Evolutionary conservation across 2,113 vertebrate species (phyloP), one percentile per base, ranked within the genome.

Genomic region (Pycnonotus jocosus): DNA sequence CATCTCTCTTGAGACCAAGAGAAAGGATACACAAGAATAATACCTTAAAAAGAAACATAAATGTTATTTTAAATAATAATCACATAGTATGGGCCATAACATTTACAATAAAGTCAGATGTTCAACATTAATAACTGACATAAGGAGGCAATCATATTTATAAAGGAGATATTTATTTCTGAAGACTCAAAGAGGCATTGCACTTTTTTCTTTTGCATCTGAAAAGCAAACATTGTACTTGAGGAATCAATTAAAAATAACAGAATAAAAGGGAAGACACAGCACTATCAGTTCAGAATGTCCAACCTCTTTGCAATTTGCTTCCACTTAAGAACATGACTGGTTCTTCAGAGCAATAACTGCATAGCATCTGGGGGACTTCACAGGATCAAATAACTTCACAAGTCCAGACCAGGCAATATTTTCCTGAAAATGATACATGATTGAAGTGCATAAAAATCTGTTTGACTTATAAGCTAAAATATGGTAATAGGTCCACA

Each of bases 381-480:
- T 98, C 97, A 99, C 98, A 2, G 99, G 98, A 97, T 99, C 98
- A 94, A 99, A 99, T 83, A 99, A 98, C 93, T 99, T 99, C 97
- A 99, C 99, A 96, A 99, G 97, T 5, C 98, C 97, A 68, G 98
- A 98, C 98, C 98, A 98, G 3, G 96, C 96, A 81, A 98, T 88
- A 70, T 98, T 97, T 85, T 98, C 98, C 99, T 99, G 96, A 96
- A 98, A 97, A 95, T 77, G 66, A 97, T 61, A 93, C 28, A 89
- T 65, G 70, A 95, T 93, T 95, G 81, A 95, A 88, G 85, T 53
- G 95, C 23, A 86, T 76, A 92, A 90, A 83, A 86, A 93, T 65
- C 58, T 66, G 56, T 88, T 91, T 94, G 51, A 94, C 60, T 78
- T 92, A 85, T 69, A 72, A 90, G 84, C 80, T 74, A 69, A 92